Percentiles rank a stretch among this genome's conserved stretches.
These are phyloP conservation scores for Elanus axillaris DNA, from an alignment of 2,113 vertebrate genomes.

Conservation along the genomic window DNA sequence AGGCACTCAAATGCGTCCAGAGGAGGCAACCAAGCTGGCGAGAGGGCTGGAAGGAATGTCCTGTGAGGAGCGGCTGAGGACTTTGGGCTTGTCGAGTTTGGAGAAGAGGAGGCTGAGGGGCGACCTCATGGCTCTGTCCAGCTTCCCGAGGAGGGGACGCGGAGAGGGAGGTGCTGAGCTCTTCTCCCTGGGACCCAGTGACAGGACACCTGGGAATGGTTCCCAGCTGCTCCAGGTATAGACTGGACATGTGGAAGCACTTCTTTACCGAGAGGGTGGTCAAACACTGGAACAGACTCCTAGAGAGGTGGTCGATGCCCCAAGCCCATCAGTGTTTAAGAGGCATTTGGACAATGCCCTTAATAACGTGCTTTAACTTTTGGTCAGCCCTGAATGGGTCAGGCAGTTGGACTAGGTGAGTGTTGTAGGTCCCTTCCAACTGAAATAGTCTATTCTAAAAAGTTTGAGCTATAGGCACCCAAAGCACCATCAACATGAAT, in stretches of 20 bases:
- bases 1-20: background rate
- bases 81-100: no score
- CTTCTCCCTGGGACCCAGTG: background rate
- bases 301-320: background rate
- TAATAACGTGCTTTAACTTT: background rate
- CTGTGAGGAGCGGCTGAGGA: no score
- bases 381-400: background rate
- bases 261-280: background rate
- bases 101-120: no score
- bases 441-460: background rate
- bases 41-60: background rate
- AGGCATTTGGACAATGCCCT: background rate
- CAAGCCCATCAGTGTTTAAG: background rate
- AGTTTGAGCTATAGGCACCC: background rate
- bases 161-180: background rate
- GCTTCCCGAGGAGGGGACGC: background rate
- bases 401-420: background rate
- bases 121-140: background rate
- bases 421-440: background rate
- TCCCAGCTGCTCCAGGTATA: background rate
- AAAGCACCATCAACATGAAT: background rate
- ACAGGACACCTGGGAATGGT: accelerated
- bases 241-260: background rate
- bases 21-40: background rate
- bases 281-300: background rate